phyloP scores from a whole-genome alignment of 1,140 invertebrate genomes.

The Laodelphax striatellus region DNA sequence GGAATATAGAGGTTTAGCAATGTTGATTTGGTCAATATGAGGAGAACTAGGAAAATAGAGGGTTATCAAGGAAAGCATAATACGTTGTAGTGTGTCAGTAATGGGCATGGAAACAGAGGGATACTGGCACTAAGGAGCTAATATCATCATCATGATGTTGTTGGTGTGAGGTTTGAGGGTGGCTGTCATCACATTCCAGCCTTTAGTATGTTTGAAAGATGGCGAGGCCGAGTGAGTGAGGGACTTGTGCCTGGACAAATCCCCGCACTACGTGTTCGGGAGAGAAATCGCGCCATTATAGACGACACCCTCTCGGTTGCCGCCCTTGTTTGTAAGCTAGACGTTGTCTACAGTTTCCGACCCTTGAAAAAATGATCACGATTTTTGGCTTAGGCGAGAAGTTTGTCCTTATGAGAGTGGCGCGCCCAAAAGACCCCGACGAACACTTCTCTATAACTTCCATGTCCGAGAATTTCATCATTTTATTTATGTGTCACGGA shows the following conservation, averaged over 20 bases:
- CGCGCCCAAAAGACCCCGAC: not conserved
- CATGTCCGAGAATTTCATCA: constrained; percentile 3
- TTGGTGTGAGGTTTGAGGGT: not conserved
- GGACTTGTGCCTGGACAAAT: not conserved
- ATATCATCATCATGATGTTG: too few relatives aligned
- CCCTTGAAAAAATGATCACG: constrained; percentile 3
- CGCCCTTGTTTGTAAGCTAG: not conserved
- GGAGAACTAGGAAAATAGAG: too few relatives aligned
- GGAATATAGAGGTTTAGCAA: too few relatives aligned
- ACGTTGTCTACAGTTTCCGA: not conserved
- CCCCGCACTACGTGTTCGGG: not conserved
- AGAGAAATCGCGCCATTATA: not conserved
- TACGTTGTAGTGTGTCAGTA: too few relatives aligned
- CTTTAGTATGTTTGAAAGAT: constrained; percentile 3
- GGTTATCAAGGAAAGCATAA: too few relatives aligned
- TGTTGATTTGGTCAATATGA: too few relatives aligned
- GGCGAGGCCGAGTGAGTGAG: not conserved
- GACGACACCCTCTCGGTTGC: not conserved
- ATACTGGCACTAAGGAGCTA: too few relatives aligned
- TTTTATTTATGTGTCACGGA: constrained; percentile 4
- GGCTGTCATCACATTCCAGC: not conserved
- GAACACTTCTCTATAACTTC: not conserved
- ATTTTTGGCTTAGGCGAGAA: constrained; percentile 2
- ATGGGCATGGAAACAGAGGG: too few relatives aligned
- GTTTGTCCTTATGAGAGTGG: not conserved